Base-by-base conservation (phyloP, 2,888 invertebrate species). In the Trichacis sp. region DNA sequence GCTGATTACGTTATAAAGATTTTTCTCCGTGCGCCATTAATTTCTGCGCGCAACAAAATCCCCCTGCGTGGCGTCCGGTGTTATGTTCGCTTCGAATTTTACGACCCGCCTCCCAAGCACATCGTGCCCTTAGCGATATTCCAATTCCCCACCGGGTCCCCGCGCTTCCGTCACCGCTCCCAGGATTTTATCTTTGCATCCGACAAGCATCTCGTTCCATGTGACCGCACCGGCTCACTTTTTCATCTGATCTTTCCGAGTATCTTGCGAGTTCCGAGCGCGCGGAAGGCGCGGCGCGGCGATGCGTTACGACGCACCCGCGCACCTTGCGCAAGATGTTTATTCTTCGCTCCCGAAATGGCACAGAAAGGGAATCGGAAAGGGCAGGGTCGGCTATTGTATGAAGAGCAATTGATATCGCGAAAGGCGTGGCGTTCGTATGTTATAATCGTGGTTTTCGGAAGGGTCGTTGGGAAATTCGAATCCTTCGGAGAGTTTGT, bases 261-360 rank as follows among this genome's bases (percentile, higher is more conserved):
- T n/a, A n/a, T n/a, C n/a, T n/a, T n/a, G n/a, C 14, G 53, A 14
- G 1, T 15, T 42, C 24, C 40, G 6, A 15, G 51, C 54, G 53
- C 63, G 64, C 54, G 46, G 47, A 47, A 50, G n/a, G n/a, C n/a
- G n/a, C 40, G 8, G 64, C 19, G 55, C 55, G 47, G 0, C 48
- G 51, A 47, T 42, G 59, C 59, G 59, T 59, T 19, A 51, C 58
- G 38, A 24, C 42, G 59, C 64, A 52, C 55, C 64, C 59, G 48
- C 55, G 52, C 58, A 52, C 24, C 54, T 53, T 62, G 56, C 52
- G 40, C 61, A 62, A 59, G 24, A 3, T 4, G 4, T 59, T 60
- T 64, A 60, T 50, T 49, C 65, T 65, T 65, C 65, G 63, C 63
- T 63, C 49, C 15, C 59, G 49, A 64, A 64, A n/a, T n/a, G n/a